A percentile compares a stretch with the other conserved stretches of the same genome.
Conservation (phyloP, 1,140 invertebrate genomes). For the Anadara kagoshimensis region DNA sequence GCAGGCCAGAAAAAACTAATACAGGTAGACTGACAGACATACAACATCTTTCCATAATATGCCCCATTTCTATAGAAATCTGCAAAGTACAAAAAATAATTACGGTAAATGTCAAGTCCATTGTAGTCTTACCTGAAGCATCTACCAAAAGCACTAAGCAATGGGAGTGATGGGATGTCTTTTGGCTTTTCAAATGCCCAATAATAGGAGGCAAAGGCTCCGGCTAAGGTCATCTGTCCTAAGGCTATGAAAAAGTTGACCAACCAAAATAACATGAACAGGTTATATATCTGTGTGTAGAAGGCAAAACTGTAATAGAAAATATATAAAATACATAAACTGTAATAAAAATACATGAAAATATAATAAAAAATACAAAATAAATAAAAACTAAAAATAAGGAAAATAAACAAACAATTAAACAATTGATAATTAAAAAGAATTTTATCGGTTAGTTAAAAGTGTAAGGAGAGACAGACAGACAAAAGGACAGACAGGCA, state of each 20-base stretch:
- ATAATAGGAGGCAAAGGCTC: slow-evolving; percentile 90
- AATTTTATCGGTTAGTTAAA: too few relatives aligned
- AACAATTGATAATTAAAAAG: too few relatives aligned
- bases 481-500: too few relatives aligned
- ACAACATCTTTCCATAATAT: too few relatives aligned
- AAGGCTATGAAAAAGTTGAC: slow-evolving; percentile 92
- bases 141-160: slow-evolving; percentile 82
- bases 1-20: too few relatives aligned
- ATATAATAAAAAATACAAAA: neutral
- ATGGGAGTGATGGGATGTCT: slow-evolving; percentile 88
- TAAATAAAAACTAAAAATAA: too few relatives aligned
- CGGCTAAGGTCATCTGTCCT: slow-evolving; percentile 92
- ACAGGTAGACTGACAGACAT: too few relatives aligned
- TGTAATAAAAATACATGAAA: neutral
- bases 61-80: too few relatives aligned
- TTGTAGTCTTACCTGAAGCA: slow-evolving; percentile 79
- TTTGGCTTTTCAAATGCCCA: slow-evolving; percentile 90
- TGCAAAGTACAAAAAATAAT: too few relatives aligned
- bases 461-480: too few relatives aligned
- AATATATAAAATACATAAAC: neutral
- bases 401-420: too few relatives aligned
- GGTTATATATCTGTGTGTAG: slow-evolving; percentile 82
- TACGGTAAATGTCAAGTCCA: too few relatives aligned
- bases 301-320: slow-evolving; percentile 65
- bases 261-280: slow-evolving; percentile 93